Evolutionary conservation across 2,113 vertebrate species (phyloP).

Genomic region (Triplophysa siluroides): DNA sequence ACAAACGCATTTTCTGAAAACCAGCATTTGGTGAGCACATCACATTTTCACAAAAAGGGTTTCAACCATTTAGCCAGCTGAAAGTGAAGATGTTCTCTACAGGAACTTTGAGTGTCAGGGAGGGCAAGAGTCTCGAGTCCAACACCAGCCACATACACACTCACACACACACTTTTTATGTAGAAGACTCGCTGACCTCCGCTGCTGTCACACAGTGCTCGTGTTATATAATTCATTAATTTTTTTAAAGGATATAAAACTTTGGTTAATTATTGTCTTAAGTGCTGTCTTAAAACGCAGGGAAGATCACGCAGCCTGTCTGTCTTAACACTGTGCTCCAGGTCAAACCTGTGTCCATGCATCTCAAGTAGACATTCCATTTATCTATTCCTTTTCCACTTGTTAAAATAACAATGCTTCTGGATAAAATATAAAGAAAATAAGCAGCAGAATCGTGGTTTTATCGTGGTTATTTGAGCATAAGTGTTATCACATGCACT

Average conservation of each 20-base stretch:
- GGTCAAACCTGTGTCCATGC: constrained; percentile 49
- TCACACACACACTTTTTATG: constrained; percentile 62
- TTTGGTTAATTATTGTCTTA: constrained; percentile 78
- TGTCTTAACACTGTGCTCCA: constrained; percentile 73
- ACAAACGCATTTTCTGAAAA: background rate
- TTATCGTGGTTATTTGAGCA: background rate
- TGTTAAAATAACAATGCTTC: background rate
- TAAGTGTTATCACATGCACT: background rate
- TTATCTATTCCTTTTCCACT: background rate
- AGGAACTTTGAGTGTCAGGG: background rate
- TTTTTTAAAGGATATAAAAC: constrained; percentile 76
- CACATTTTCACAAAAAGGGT: background rate
- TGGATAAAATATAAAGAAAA: too few relatives aligned
- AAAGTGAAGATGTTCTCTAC: background rate
- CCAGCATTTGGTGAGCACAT: background rate
- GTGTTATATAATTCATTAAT: constrained; percentile 72
- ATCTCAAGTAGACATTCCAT: background rate
- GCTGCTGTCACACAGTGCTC: constrained; percentile 67
- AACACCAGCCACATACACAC: background rate
- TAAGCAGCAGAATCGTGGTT: background rate
- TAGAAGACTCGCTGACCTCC: constrained; percentile 68
- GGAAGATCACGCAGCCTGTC: constrained; percentile 64
- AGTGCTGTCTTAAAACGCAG: constrained; percentile 74
- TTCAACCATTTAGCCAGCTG: background rate
- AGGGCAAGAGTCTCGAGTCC: background rate